Evolutionary conservation across 2,888 invertebrate genomes (phyloP).

Genomic region (Habroteleia sp.): DNA sequence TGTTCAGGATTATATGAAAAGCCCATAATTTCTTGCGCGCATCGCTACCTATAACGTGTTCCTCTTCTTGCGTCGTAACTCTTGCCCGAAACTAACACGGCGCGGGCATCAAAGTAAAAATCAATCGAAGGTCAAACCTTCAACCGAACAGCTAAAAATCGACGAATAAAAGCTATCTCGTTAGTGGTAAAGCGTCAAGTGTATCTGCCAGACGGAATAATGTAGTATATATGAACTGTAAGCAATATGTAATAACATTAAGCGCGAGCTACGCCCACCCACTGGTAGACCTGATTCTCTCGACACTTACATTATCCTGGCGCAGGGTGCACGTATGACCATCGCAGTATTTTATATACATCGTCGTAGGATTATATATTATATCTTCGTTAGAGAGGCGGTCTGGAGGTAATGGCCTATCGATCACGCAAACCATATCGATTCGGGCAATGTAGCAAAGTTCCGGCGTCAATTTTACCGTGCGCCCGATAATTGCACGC

Average conservation of each 20-base stretch:
- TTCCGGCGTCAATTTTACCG: constrained; percentile 56
- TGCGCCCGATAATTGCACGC: constrained; percentile 39
- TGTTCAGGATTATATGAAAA: no score
- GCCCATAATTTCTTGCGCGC: no score
- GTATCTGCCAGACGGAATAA: constrained; percentile 46
- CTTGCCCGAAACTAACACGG: no score
- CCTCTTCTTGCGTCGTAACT: no score
- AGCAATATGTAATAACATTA: constrained; percentile 72
- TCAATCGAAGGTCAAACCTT: constrained; percentile 42
- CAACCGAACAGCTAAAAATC: constrained; percentile 19
- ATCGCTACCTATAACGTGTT: no score
- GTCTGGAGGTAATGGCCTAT: constrained; percentile 64
- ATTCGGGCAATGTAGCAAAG: constrained; percentile 59
- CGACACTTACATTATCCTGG: constrained; percentile 58
- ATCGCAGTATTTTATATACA: constrained; percentile 63
- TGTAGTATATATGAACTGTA: constrained; percentile 70
- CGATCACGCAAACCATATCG: constrained; percentile 64
- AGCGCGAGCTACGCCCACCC: constrained; percentile 69
- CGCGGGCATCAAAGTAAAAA: no score
- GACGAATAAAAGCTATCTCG: constrained; percentile 34
- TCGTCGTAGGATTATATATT: constrained; percentile 66
- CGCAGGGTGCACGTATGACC: constrained; percentile 24
- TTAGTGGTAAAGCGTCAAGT: constrained; percentile 36
- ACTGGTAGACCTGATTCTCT: constrained; percentile 65
- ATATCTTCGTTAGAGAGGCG: constrained; percentile 66